Evolutionary conservation across 2,888 invertebrate genomes (phyloP), one percentile per base, ranked within the genome.

Genomic region (Drosophila fungiperda): DNA sequence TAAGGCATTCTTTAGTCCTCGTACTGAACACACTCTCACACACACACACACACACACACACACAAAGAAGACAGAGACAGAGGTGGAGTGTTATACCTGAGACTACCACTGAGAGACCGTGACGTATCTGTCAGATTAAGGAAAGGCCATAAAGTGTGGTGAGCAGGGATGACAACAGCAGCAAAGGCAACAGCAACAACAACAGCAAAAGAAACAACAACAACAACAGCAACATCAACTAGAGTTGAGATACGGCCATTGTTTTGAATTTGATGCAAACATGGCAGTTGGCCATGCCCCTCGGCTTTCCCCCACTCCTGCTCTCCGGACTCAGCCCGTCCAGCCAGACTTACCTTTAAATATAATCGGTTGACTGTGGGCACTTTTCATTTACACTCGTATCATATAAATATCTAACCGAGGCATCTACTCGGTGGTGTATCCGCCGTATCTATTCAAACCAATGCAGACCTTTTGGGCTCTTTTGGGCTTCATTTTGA

Each of bases 81-180:
- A 29, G 26, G 17, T 17, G 11, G n/a, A 33, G n/a, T 12, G 12
- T 15, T 32, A n/a, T 73, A 66, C 61, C 70, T 64, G 59, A 49
- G 58, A 49, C 48, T 55, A 71, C 42, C 71, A 50, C 60, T 65
- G 73, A 59, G 78, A 58, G 63, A 68, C 88, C 86, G 89, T 88
- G 88, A 88, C 88, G 91, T 90, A 90, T 90, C 91, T 88, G 88
- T 90, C 88, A 88, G 88, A 88, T 91, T 90, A 90, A 73, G 88
- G 86, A 81, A 89, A 88, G 80, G 81, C 53, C 86, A 76, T 88
- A 90, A 88, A 88, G 59, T 88, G 83, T 64, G 83, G 84, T 90
- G 88, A 88, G 91, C 86, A 89, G 90, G 88, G 88, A 90, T 89
- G 91, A 88, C 88, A 88, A 67, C 80, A 49, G 52, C 48, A 58